Percentiles rank a stretch among this genome's conserved stretches.
These are phyloP conservation scores for Barnardius zonarius DNA, from an alignment of 2,113 vertebrate genomes.

Conservation along the genomic window DNA sequence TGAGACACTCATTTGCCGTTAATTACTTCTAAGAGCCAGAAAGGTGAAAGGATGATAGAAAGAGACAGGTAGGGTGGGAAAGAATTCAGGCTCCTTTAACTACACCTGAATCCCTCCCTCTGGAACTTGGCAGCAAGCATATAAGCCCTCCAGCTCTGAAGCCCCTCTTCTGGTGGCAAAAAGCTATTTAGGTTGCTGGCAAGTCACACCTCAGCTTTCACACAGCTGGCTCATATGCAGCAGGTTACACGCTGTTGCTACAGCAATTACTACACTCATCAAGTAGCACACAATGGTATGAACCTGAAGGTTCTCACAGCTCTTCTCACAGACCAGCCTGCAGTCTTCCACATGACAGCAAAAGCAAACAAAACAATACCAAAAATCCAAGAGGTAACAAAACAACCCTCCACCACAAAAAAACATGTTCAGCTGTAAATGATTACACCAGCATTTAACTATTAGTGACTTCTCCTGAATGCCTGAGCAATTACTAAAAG, in stretches of 20 bases:
- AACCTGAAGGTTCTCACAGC: background rate
- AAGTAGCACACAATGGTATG: background rate
- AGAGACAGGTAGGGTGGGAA: background rate
- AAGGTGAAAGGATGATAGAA: background rate
- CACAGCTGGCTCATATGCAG: fast-evolving
- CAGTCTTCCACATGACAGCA: background rate
- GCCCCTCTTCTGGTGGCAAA: background rate
- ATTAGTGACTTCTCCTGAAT: background rate
- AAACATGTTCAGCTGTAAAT: background rate
- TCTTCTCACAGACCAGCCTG: background rate
- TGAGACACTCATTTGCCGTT: background rate
- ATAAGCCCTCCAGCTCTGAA: background rate
- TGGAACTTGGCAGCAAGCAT: background rate
- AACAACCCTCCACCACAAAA: background rate
- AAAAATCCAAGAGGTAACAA: background rate
- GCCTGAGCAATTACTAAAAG: background rate
- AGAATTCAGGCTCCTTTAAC: background rate
- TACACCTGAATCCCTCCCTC: background rate
- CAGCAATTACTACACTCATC: background rate
- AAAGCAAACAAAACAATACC: background rate
- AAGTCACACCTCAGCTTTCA: background rate
- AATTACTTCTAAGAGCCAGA: background rate
- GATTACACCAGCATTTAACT: background rate
- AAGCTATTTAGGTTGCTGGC: background rate
- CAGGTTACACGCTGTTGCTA: background rate